Base-by-base conservation (phyloP, 2,797 vertebrate genomes). In the Rhabdomys pumilio region DNA sequence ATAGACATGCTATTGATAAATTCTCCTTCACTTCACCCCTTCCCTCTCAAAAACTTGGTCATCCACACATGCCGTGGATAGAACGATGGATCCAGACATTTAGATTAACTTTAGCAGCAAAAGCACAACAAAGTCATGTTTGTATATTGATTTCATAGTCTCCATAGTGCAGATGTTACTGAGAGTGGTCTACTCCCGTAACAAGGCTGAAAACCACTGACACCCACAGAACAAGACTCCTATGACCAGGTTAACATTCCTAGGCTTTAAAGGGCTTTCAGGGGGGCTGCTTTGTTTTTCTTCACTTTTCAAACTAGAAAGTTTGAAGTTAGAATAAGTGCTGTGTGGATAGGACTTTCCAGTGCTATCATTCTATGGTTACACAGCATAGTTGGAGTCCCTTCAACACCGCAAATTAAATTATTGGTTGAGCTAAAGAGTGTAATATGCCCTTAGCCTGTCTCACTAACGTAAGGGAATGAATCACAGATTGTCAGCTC, bases 301-400 rank as follows among this genome's bases (percentile, higher is more conserved):
- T 65, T 76, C 8, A 55, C 17, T 50, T 93, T 88, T 63, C 14
- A 81, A 90, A 83, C 22, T 69, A 4, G 14, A 50, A 24, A 15
- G 11, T 77, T 86, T 88, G 26, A 83, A 91, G 59, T 93, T 31
- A 84, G 73, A 94, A 63, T 57, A 86, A 83, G 53, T 41, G 73
- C 50, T 79, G 63, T 69, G 31, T 82, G 59, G 10, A 50, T 50
- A 91, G 80, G 26, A 86, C 38, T 93, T 72, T 93, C 47, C 55
- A 31, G 47, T 14, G 77, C 44, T 6, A 14, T 84, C 26, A 73
- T 84, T 76, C 63, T 59, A 12, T 17, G 55, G 55, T 67, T 89
- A 55, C 87, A 67, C 34, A 80, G 24, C 41, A 13, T 10, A 75
- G 12, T 44, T 81, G 63, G 63, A 63, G 29, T 19, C 6, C 41